phyloP scores from a whole-genome alignment of 2,888 invertebrate genomes.

The Pegoplata infirma region DNA sequence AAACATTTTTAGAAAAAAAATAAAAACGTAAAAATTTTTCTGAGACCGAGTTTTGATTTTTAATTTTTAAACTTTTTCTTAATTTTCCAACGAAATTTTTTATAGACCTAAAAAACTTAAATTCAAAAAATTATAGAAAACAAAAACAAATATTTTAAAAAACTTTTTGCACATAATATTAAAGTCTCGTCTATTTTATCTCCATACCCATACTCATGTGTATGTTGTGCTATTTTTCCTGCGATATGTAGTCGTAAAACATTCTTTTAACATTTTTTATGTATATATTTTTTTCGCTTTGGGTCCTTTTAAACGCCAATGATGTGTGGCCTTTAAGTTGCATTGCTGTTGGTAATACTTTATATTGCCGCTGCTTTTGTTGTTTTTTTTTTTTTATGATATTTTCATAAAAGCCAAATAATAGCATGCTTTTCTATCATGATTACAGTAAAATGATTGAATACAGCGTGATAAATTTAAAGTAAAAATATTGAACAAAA shows the following conservation, averaged over 20 bases:
- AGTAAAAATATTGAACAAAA: background rate
- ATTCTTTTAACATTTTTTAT: slow-evolving; percentile 23
- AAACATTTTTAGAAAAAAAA: no score
- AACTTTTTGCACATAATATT: background rate
- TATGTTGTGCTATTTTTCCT: slow-evolving; percentile 11
- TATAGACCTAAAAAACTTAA: no score
- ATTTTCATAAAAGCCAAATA: slow-evolving; percentile 30
- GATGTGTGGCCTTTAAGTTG: slow-evolving; percentile 46
- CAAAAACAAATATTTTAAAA: no score
- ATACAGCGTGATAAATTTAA: background rate
- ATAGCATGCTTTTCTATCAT: slow-evolving; percentile 28
- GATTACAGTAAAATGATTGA: slow-evolving; percentile 35
- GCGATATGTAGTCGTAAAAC: slow-evolving; percentile 39
- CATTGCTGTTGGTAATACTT: slow-evolving; percentile 11
- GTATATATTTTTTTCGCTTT: slow-evolving; percentile 32
- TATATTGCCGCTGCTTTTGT: slow-evolving; percentile 7
- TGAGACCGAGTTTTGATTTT: no score
- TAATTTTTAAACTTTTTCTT: no score
- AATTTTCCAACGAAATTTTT: no score
- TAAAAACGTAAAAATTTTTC: no score
- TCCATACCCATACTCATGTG: background rate
- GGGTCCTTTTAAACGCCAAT: slow-evolving; percentile 45
- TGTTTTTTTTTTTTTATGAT: background rate
- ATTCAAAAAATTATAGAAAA: no score
- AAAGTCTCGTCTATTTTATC: background rate